phyloP scores from a whole-genome alignment of 2,797 vertebrate genomes.

The Characodon lateralis region DNA sequence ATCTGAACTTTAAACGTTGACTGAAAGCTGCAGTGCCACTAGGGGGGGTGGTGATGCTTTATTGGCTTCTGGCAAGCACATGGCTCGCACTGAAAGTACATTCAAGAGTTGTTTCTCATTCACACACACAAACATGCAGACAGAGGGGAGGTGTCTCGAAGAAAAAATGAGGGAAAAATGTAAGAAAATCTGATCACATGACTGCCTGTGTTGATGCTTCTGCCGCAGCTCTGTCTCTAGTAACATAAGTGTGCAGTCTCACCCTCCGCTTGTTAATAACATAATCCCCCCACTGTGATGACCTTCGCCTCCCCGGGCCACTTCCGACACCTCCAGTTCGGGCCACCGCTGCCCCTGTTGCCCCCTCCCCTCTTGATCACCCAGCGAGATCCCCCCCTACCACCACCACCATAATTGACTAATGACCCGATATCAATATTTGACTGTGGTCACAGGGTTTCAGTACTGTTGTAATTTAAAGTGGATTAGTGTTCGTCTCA shows the following conservation, averaged over 20 bases:
- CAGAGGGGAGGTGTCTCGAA: conserved; percentile 4
- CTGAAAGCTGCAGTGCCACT: conserved; percentile 63
- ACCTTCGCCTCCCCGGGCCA: conserved; percentile 53
- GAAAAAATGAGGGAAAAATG: conserved; percentile 15
- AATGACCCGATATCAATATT: conserved; percentile 83
- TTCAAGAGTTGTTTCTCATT: conserved; percentile 28
- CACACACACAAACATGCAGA: conserved; percentile 10
- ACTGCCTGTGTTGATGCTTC: conserved; percentile 16
- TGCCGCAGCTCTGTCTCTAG: conserved; percentile 31
- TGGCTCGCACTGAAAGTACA: conserved; percentile 33
- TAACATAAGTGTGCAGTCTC: conserved; percentile 47
- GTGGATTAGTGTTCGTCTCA: conserved; percentile 82
- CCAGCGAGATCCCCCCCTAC: conserved; percentile 48
- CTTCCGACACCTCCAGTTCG: conserved; percentile 53
- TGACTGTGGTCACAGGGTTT: conserved; percentile 79
- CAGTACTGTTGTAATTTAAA: conserved; percentile 81
- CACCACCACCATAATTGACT: conserved; percentile 69
- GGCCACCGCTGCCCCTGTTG: conserved; percentile 52
- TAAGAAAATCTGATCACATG: conserved; percentile 31
- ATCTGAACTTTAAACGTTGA: conserved; percentile 31
- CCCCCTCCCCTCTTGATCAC: conserved; percentile 57
- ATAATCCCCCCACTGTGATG: conserved; percentile 46
- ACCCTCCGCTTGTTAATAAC: conserved; percentile 49
- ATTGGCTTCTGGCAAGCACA: conserved; percentile 37
- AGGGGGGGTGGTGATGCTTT: conserved; percentile 77